A percentile compares a stretch with the other conserved stretches of the same genome.
phyloP scores from a whole-genome alignment of 2,888 invertebrate genomes.

The Drosophila ustulata region DNA sequence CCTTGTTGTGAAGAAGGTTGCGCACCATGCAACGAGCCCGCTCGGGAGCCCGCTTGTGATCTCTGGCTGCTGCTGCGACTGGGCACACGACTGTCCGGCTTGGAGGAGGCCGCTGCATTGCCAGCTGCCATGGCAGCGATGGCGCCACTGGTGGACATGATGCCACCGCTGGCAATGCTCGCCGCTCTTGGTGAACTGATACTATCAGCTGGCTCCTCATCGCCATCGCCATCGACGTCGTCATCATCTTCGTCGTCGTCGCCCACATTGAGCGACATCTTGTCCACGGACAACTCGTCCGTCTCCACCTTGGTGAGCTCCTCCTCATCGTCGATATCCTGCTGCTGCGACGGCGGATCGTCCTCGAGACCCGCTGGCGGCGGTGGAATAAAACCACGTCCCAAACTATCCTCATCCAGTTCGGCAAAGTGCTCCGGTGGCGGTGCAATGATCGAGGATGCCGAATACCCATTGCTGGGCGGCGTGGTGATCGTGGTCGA shows the following conservation, averaged over 20 bases:
- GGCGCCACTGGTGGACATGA: slow-evolving; percentile 58
- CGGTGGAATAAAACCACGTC: slow-evolving; percentile 74
- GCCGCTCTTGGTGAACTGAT: slow-evolving; percentile 76
- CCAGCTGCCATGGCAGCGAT: slow-evolving; percentile 56
- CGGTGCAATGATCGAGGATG: slow-evolving; percentile 82
- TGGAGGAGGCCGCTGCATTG: slow-evolving; percentile 44
- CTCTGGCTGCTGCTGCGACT: slow-evolving; percentile 74
- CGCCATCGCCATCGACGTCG: slow-evolving; percentile 58
- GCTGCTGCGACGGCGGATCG: slow-evolving; percentile 35
- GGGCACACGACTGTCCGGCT: slow-evolving; percentile 67
- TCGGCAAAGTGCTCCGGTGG: slow-evolving; percentile 79
- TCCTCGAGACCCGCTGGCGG: slow-evolving; percentile 70
- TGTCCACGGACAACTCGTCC: slow-evolving; percentile 64
- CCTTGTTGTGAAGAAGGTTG: slow-evolving; percentile 54
- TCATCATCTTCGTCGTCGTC: slow-evolving; percentile 49
- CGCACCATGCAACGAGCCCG: slow-evolving; percentile 58
- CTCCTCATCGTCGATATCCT: slow-evolving; percentile 60
- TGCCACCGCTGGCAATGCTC: slow-evolving; percentile 68
- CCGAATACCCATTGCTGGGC: slow-evolving; percentile 83
- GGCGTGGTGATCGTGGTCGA: slow-evolving; percentile 84
- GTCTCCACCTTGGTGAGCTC: slow-evolving; percentile 68
- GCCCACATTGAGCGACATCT: slow-evolving; percentile 39
- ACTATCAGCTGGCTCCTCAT: slow-evolving; percentile 48
- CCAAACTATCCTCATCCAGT: slow-evolving; percentile 70
- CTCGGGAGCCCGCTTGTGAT: slow-evolving; percentile 58